Evolutionary conservation across 2,797 vertebrate genomes (phyloP).

Genomic region (Vipera latastei): DNA sequence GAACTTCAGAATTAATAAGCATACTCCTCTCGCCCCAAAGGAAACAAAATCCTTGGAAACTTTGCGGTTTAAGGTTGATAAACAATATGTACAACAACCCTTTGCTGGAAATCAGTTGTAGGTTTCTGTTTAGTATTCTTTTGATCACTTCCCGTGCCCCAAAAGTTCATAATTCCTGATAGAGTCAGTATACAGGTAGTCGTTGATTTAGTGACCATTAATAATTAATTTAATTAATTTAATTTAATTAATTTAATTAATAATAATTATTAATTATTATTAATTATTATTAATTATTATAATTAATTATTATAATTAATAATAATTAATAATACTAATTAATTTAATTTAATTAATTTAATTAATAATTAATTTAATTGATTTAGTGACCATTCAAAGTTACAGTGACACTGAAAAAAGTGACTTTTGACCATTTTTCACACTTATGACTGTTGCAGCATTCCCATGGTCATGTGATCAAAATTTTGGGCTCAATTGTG

Average conservation of each 20-base stretch:
- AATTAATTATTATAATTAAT: too few species aligned
- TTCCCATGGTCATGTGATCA: background rate
- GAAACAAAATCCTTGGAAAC: background rate
- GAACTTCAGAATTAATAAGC: background rate
- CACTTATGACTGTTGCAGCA: background rate
- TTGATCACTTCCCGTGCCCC: background rate
- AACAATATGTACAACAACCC: background rate
- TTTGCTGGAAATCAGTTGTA: background rate
- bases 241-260: too few species aligned
- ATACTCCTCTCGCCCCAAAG: background rate
- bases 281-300: too few species aligned
- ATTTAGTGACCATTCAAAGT: background rate
- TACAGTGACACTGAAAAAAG: background rate
- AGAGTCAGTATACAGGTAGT: background rate
- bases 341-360: too few species aligned
- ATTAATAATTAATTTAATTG: too few species aligned
- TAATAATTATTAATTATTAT: too few species aligned
- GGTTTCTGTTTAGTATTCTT: background rate
- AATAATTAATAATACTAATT: too few species aligned
- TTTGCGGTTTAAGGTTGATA: background rate
- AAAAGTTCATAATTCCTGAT: background rate
- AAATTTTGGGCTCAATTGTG: background rate
- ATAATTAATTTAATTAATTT: too few species aligned
- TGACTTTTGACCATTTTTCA: background rate
- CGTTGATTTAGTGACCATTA: too few species aligned